Percentiles rank a stretch among this genome's conserved stretches.
Conservation (phyloP, 2,113 vertebrate genomes). For the Cyanoliseus patagonus region DNA sequence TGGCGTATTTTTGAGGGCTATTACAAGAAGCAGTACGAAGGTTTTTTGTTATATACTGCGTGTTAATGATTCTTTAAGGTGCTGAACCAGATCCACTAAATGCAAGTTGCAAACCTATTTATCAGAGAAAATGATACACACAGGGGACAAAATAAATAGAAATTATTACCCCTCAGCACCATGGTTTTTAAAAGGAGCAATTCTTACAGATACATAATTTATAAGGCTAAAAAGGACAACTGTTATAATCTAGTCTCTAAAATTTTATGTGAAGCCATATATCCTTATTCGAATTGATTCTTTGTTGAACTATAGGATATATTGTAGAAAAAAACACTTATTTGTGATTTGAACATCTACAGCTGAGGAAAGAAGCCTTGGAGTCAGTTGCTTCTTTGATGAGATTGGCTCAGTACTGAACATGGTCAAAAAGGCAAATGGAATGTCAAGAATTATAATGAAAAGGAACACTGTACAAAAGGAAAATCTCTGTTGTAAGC, state of each 20-base stretch:
- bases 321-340: neutral
- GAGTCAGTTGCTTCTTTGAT: neutral
- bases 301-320: conserved; percentile 9
- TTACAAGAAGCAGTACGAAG: neutral
- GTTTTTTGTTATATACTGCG: neutral
- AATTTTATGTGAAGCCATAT: conserved; percentile 3
- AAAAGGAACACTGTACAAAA: neutral
- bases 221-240: conserved; percentile 36
- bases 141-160: conserved; percentile 13
- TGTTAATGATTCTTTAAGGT: neutral
- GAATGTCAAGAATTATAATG: neutral
- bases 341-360: neutral
- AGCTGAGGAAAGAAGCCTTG: neutral
- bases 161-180: neutral
- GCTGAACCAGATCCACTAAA: neutral
- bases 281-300: conserved; percentile 21
- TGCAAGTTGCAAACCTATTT: conserved; percentile 2
- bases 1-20: neutral
- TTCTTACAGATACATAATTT: conserved; percentile 46
- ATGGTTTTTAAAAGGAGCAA: conserved; percentile 27
- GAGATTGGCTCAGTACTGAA: neutral
- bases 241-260: conserved; percentile 26
- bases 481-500: neutral
- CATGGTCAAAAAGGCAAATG: neutral
- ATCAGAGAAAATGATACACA: neutral